These are phyloP conservation scores for Tapirus terrestris DNA, from an alignment of 2,113 vertebrate genomes.

Conservation along the genomic window DNA sequence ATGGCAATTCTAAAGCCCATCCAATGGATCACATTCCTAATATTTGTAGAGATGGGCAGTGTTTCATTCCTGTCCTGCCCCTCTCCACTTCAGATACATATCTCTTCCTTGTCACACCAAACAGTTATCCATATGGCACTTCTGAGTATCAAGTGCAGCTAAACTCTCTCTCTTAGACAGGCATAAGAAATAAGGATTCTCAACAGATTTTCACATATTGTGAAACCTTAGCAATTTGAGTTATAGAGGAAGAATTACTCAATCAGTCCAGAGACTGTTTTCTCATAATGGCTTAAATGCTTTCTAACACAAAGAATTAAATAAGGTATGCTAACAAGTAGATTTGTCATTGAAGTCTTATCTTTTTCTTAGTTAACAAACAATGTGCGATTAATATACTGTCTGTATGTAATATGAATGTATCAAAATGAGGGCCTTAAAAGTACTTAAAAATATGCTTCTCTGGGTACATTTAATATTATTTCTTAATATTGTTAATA, in stretches of 20 bases:
- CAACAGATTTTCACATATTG: background rate
- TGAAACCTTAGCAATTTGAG: background rate
- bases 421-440: background rate
- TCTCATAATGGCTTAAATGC: background rate
- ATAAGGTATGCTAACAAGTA: background rate
- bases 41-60: background rate
- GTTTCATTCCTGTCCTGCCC: too few species aligned
- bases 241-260: background rate
- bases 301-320: background rate
- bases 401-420: background rate
- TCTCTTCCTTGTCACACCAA: background rate
- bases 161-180: background rate
- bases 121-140: too few species aligned
- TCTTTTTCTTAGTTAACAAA: background rate
- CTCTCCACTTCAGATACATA: background rate
- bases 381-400: background rate
- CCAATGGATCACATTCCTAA: accelerated
- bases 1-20: background rate
- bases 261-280: background rate
- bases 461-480: background rate
- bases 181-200: background rate
- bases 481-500: background rate
- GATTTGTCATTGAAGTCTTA: background rate
- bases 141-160: background rate
- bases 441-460: background rate